Evolutionary conservation across 2,888 invertebrate species (phyloP), one percentile per base, ranked within the genome.

Genomic region (Cloeon dipterum): DNA sequence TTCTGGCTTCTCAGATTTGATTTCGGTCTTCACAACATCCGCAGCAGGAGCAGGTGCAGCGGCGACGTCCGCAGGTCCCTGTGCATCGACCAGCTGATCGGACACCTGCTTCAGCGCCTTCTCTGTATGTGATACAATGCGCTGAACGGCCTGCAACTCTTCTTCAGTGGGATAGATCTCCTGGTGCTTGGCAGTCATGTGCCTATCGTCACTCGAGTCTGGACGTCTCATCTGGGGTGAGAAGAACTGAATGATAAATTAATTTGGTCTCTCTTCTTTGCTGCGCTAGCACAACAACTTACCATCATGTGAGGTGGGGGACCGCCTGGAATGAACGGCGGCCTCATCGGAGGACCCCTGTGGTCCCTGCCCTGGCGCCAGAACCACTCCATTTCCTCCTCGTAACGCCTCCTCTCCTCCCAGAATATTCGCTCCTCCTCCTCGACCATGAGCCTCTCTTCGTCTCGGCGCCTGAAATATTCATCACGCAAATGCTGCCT

Each of bases 191-290:
- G 83, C 77, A 55, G 88, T 72, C 40, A 94, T 86, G 61, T 94
- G 93, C 8, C 89, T 74, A 61, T 96, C 96, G 59, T 96, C 94
- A 14, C 77, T 75, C n/a, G 86, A 82, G 57, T 93, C 91, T 0
- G 82, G 78, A 35, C 86, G 71, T 17, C 89, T 69, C 34, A 70
- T 69, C 46, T 59, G 62, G 23, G 65, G 65, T 41, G 46, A 47
- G 41, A 46, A 48, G 35, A 46, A 50, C 40, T 43, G 41, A 17
- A 33, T 20, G n/a, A n/a, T n/a, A n/a, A n/a, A n/a, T n/a, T 19
- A n/a, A 4, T 3, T 4, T 16, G 20, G 19, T 10, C 33, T 26
- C n/a, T n/a, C n/a, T n/a, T n/a, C n/a, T n/a, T n/a, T n/a, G n/a
- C n/a, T n/a, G n/a, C n/a, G n/a, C n/a, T n/a, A n/a, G n/a, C n/a